Evolutionary conservation across 2,797 vertebrate species (phyloP).

Genomic region (Varecia variegata): DNA sequence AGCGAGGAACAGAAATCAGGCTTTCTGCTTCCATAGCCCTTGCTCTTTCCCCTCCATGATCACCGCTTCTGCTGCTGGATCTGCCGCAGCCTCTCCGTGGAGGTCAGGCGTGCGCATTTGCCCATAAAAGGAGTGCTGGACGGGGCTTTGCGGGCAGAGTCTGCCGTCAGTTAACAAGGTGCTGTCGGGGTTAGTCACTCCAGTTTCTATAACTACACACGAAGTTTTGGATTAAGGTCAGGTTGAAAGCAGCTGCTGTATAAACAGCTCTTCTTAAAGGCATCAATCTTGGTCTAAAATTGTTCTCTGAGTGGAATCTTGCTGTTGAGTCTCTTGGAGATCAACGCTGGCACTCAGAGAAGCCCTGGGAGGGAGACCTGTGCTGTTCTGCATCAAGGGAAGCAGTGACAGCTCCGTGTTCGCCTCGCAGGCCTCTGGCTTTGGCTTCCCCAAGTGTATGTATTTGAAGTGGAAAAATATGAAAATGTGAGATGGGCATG

Average conservation of each 20-base stretch:
- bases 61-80: neutral
- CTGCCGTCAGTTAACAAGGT: slow-evolving; percentile 59
- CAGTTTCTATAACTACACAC: slow-evolving; percentile 62
- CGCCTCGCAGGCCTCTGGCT: neutral
- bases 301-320: slow-evolving; percentile 14
- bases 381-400: neutral
- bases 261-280: slow-evolving; percentile 42
- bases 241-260: slow-evolving; percentile 59
- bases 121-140: slow-evolving; percentile 68
- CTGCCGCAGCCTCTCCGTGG: neutral
- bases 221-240: slow-evolving; percentile 60
- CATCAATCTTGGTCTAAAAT: slow-evolving; percentile 42
- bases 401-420: neutral
- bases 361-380: neutral
- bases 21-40: neutral
- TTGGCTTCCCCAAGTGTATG: neutral
- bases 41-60: too few species aligned
- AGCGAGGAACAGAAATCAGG: neutral
- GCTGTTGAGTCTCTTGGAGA: slow-evolving; percentile 9
- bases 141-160: neutral
- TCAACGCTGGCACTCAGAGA: neutral
- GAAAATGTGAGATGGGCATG: neutral
- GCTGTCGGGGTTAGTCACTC: slow-evolving; percentile 61
- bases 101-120: neutral
- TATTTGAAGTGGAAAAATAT: slow-evolving; percentile 20